phyloP scores from a whole-genome alignment of 2,797 vertebrate genomes.

The Sandelia bainsii region DNA sequence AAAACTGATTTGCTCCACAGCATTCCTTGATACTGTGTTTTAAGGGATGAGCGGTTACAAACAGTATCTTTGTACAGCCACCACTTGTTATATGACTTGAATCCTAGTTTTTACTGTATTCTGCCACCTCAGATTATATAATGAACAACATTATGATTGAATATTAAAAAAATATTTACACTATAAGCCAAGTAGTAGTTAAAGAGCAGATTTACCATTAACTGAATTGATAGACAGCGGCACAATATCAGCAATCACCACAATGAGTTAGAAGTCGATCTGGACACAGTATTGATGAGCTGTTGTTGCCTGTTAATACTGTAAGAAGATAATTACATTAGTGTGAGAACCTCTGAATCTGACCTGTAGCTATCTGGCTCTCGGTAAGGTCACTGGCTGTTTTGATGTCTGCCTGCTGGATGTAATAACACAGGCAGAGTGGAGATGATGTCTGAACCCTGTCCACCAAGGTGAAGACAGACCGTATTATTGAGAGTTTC shows the following conservation, averaged over 20 bases:
- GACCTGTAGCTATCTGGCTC: background rate
- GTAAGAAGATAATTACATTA: background rate
- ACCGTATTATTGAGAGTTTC: no score
- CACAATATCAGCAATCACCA: no score
- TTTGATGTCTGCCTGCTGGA: conserved; percentile 20
- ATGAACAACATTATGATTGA: background rate
- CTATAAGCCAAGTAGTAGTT: background rate
- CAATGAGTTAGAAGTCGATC: background rate
- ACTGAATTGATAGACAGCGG: background rate
- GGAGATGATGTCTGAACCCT: conserved; percentile 9
- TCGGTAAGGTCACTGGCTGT: conserved; percentile 21
- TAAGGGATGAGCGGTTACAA: background rate
- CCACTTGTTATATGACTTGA: background rate
- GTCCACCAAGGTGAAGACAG: background rate
- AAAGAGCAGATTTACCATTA: background rate
- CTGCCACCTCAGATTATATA: background rate
- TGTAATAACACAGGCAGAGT: conserved; percentile 7
- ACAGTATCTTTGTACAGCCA: background rate
- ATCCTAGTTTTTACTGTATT: background rate
- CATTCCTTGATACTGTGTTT: background rate
- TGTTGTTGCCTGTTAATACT: background rate
- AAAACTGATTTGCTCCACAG: background rate
- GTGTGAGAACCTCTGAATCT: background rate
- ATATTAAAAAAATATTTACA: background rate
- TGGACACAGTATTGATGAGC: background rate